Conservation (phyloP, 2,888 invertebrate species). For the Thymelicus sylvestris region DNA sequence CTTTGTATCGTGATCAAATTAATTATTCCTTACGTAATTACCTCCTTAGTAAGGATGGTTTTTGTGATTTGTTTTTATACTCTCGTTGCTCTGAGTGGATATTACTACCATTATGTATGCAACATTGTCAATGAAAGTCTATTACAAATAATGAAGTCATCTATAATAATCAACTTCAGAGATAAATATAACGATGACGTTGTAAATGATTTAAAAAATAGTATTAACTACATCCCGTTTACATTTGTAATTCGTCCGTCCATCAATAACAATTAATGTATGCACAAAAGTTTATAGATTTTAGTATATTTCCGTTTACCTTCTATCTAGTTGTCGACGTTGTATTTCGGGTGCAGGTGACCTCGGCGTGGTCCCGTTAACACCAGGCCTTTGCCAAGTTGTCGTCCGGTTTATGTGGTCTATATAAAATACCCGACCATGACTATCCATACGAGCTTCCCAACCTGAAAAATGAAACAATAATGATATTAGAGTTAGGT, state of each 20-base stretch:
- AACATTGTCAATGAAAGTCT: neutral
- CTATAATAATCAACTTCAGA: too few species aligned
- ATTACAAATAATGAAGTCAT: too few species aligned
- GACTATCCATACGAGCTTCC: constrained; percentile 98
- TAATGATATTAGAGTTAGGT: neutral
- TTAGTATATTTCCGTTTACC: constrained; percentile 58
- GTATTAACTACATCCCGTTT: too few species aligned
- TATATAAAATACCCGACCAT: constrained; percentile 98
- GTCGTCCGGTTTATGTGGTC: constrained; percentile 98
- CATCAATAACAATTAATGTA: too few species aligned
- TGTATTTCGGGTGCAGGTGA: constrained; percentile 87
- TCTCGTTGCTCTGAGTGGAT: too few species aligned
- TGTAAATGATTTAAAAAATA: too few species aligned
- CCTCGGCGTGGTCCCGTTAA: constrained; percentile 74
- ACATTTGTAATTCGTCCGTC: too few species aligned
- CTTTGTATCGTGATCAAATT: neutral
- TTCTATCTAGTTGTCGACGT: constrained; percentile 87
- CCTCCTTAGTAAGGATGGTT: too few species aligned
- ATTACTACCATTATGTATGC: neutral
- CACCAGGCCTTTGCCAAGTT: constrained; percentile 95
- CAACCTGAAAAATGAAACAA: constrained; percentile 87
- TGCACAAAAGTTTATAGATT: too few species aligned
- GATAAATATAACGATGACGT: too few species aligned
- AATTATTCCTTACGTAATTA: neutral
- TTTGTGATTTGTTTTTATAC: neutral